phyloP scores from a whole-genome alignment of 2,113 vertebrate genomes.

The Probosciger aterrimus region DNA sequence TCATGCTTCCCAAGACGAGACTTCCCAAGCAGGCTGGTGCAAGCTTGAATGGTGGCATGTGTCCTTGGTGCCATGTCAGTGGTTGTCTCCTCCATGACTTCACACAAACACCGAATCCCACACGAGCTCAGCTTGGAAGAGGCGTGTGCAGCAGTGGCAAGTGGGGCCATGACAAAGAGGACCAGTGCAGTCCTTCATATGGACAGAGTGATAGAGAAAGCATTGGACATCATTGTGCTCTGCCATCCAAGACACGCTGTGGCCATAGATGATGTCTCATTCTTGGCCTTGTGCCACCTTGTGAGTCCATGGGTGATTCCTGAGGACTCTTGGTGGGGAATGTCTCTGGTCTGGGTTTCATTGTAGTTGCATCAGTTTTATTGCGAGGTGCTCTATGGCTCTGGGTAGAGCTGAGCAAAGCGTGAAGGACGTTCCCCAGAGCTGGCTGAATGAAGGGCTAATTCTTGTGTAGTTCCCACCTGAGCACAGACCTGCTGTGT shows the following conservation, averaged over 20 bases:
- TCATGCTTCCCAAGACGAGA: not conserved
- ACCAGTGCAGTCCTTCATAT: not conserved
- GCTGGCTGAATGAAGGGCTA: not conserved
- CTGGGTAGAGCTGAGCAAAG: not conserved
- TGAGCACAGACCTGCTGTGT: not conserved
- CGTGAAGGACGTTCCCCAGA: not conserved
- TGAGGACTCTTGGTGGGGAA: not conserved
- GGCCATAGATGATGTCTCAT: not conserved
- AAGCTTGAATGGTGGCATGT: not conserved
- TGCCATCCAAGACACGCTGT: not conserved
- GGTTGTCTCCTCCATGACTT: not conserved
- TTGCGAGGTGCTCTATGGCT: not conserved
- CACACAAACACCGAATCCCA: not conserved
- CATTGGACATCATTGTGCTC: not conserved
- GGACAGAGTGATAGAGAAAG: not conserved
- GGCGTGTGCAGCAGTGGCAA: not conserved
- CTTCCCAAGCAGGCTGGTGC: not conserved
- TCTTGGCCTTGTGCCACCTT: not conserved
- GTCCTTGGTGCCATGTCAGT: not conserved
- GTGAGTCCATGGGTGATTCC: not conserved
- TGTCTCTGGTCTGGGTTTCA: not conserved
- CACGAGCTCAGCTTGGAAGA: not conserved
- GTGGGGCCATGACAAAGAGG: not conserved
- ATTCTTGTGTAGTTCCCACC: not conserved
- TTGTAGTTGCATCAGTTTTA: not conserved